Evolutionary conservation across 2,113 vertebrate species (phyloP).

Genomic region (Neodon shergylaensis): DNA sequence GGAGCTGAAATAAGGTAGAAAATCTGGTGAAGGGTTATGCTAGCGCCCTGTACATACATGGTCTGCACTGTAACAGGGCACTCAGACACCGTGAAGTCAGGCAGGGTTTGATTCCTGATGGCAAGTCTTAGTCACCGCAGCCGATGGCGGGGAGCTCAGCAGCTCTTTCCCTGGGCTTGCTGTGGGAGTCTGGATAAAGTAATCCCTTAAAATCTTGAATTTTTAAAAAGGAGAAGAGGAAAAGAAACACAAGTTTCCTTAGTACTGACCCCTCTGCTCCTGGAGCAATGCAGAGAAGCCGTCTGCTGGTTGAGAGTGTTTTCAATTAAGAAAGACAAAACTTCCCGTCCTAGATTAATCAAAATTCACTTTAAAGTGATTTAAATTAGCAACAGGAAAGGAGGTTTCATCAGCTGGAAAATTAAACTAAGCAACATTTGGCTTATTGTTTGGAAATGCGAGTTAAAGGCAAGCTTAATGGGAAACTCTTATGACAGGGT

Average conservation of each 20-base stretch:
- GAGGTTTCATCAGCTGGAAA: slow-evolving; percentile 66
- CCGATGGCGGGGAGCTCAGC: background rate
- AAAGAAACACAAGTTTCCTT: background rate
- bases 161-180: slow-evolving; percentile 29
- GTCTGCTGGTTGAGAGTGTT: slow-evolving; percentile 57
- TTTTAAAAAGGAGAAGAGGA: background rate
- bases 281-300: slow-evolving; percentile 14
- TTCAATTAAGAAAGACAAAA: slow-evolving; percentile 74
- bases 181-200: slow-evolving; percentile 47
- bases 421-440: slow-evolving; percentile 64
- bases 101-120: slow-evolving; percentile 47
- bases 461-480: slow-evolving; percentile 52
- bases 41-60: background rate
- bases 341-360: slow-evolving; percentile 56
- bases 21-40: background rate
- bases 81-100: background rate
- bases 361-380: slow-evolving; percentile 73
- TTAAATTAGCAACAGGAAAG: slow-evolving; percentile 72
- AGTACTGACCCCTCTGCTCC: background rate
- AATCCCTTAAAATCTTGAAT: slow-evolving; percentile 40
- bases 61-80: background rate
- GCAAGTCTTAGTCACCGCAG: slow-evolving; percentile 1
- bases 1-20: background rate
- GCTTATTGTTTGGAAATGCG: slow-evolving; percentile 62
- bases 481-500: background rate